A percentile compares a stretch with the other conserved stretches of the same genome.
Evolutionary conservation across 2,113 vertebrate genomes (phyloP).

Genomic region (Oreochromis spilurus): DNA sequence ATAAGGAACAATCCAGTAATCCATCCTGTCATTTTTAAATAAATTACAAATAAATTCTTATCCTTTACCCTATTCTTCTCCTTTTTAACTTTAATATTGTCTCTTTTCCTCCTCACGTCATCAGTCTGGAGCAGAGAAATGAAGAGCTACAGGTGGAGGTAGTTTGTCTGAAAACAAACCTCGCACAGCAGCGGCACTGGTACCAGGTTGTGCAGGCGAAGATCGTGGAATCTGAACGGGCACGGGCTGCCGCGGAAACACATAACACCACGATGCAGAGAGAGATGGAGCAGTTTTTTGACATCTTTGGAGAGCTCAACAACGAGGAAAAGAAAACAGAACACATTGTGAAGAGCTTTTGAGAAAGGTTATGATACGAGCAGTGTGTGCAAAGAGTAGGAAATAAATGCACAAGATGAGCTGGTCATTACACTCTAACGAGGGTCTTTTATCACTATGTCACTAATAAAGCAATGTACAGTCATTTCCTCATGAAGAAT

Average conservation of each 20-base stretch:
- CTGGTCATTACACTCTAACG: background rate
- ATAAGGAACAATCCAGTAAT: background rate
- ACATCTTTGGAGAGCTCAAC: slow-evolving; percentile 77
- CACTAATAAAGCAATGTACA: background rate
- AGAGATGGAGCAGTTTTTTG: slow-evolving; percentile 80
- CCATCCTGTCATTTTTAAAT: background rate
- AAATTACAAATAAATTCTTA: background rate
- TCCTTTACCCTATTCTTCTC: background rate
- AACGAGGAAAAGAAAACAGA: slow-evolving; percentile 70
- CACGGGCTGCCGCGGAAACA: slow-evolving; percentile 65
- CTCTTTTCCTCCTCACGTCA: background rate
- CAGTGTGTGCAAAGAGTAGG: background rate
- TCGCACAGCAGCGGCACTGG: slow-evolving; percentile 73
- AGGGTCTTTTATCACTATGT: background rate
- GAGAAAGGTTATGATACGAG: background rate
- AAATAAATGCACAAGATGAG: background rate
- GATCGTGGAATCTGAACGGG: slow-evolving; percentile 69
- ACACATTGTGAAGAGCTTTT: slow-evolving; percentile 61
- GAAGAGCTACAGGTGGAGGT: slow-evolving; percentile 71
- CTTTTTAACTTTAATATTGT: background rate
- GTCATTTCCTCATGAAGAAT: background rate
- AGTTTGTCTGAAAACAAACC: slow-evolving; percentile 53
- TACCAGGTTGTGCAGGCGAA: slow-evolving; percentile 68
- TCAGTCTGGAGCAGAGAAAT: slow-evolving; percentile 77
- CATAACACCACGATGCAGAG: slow-evolving; percentile 73